Evolutionary conservation across 1,140 invertebrate species (phyloP), one percentile per base, ranked within the genome.

Genomic region (Sitophilus oryzae): DNA sequence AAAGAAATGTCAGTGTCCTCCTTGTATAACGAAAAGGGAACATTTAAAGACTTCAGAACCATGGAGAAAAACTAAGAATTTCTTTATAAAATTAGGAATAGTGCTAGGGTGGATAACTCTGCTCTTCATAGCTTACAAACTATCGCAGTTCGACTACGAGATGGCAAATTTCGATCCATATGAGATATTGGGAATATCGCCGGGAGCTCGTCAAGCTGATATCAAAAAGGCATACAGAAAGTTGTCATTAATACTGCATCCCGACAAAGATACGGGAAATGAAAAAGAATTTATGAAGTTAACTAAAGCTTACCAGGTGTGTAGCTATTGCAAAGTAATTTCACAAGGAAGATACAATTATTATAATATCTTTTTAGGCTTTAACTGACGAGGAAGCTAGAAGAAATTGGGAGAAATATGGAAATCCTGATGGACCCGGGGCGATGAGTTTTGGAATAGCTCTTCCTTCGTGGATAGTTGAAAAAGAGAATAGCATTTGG

Each of bases 361-460:
- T n/a, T n/a, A n/a, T n/a, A 60, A 43, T 46, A 35, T 36, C 34
- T 58, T 63, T 62, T 66, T 65, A 86, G 79, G 92, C 86, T 55
- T 82, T 88, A 53, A 99, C 96, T 34, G 94, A 99, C 78, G 94
- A 98, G 65, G 93, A 96, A 74, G 89, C 96, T 5, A 82, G 91
- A 63, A 87, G 88, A 71, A 99, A 99, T 76, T 99, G 94, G 91
- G 92, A 98, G 70, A 92, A 94, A 72, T 97, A 98, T 82, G 97
- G 97, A 30, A 98, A 99, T 80, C 96, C 96, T 10, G 96, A 99
- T 83, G 97, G 97, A 3, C 97, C 97, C 22, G 94, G 93, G 60
- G 94, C 93, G 16, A 98, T 95, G 83, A 93, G 91, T 64, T 98
- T 99, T 82, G 96, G 97, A 59, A 99, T 99, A 72, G 97, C 96